phyloP scores from a whole-genome alignment of 2,113 vertebrate species.

The Sinosuthora webbiana region DNA sequence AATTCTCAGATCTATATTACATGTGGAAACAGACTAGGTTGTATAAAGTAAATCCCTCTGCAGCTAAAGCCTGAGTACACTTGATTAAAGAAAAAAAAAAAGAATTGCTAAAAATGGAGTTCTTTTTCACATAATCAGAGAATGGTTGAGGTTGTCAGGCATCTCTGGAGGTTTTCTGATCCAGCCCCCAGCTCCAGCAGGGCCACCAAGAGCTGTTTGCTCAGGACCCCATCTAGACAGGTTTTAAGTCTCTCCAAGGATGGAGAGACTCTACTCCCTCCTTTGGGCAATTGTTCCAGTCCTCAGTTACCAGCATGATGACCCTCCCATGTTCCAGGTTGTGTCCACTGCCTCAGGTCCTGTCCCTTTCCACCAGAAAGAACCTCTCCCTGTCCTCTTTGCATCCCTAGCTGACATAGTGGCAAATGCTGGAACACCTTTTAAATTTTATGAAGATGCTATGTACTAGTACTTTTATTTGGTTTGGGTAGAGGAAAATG shows the following conservation, averaged over 20 bases:
- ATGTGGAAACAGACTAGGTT: not conserved
- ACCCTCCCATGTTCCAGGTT: not conserved
- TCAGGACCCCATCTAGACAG: not conserved
- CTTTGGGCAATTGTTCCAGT: not conserved
- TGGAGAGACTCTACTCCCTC: not conserved
- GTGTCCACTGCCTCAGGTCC: not conserved
- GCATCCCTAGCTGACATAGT: not conserved
- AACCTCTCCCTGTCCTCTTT: not conserved
- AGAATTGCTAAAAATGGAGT: not conserved
- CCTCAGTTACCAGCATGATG: rapidly evolving
- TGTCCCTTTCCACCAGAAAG: not conserved
- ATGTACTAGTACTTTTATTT: not conserved
- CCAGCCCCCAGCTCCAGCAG: not conserved
- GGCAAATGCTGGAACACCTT: not conserved
- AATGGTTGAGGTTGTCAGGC: not conserved
- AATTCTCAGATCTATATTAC: not conserved
- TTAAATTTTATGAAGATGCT: not conserved
- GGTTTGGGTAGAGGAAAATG: not conserved
- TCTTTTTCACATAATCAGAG: not conserved
- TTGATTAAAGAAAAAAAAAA: not conserved
- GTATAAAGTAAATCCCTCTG: not conserved
- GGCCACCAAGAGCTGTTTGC: not conserved
- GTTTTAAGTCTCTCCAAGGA: not conserved
- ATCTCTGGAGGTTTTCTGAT: not conserved
- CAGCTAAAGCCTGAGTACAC: not conserved